Percentiles rank a stretch among this genome's conserved stretches.
phyloP scores from a whole-genome alignment of 2,888 invertebrate genomes.

The Catotricha subobsoleta region DNA sequence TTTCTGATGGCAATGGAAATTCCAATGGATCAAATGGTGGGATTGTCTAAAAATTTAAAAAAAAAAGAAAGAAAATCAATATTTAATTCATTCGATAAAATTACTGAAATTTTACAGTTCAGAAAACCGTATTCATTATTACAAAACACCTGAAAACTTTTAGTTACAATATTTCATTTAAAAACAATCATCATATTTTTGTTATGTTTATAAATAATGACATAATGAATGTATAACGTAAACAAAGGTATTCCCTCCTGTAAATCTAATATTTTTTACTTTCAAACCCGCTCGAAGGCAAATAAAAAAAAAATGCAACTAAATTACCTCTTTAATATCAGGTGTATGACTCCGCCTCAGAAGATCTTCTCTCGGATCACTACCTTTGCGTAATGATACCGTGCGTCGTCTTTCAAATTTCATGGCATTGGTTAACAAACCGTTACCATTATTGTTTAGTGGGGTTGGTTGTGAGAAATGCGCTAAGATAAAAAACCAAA shows the following conservation, averaged over 20 bases:
- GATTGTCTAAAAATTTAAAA: conserved; percentile 34
- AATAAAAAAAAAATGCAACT: neutral
- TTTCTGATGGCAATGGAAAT: conserved; percentile 56
- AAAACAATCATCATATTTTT: no score
- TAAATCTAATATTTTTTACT: no score
- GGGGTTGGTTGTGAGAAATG: neutral
- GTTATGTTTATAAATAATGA: no score
- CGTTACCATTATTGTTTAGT: neutral
- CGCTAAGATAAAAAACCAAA: neutral
- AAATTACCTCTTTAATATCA: conserved; percentile 29
- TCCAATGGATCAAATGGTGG: conserved; percentile 55
- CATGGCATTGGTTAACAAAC: neutral
- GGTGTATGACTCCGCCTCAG: conserved; percentile 33
- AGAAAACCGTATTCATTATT: no score
- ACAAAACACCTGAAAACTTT: no score
- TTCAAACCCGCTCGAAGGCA: no score
- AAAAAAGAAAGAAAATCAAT: neutral
- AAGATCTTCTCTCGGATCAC: conserved; percentile 20
- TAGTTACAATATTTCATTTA: no score
- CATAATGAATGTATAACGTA: no score
- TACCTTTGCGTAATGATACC: conserved; percentile 19
- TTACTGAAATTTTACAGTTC: no score
- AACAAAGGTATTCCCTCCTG: no score
- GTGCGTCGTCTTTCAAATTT: conserved; percentile 25
- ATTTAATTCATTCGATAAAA: no score